Evolutionary conservation across 2,888 invertebrate species (phyloP), one percentile per base, ranked within the genome.

Genomic region (Ypsolopha scabrella): DNA sequence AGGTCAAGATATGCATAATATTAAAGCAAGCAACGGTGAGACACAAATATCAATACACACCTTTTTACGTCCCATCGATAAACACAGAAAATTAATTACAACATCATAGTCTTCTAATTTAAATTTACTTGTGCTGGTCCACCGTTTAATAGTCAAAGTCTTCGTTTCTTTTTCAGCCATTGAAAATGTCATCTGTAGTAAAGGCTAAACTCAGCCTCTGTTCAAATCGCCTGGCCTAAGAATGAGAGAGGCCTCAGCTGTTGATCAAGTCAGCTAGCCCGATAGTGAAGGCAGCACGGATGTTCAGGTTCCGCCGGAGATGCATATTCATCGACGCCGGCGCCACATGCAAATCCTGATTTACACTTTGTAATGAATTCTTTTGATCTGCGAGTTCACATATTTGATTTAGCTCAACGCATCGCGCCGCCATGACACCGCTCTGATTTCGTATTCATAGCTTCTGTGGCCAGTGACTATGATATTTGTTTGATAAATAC

Each of bases 351-450:
- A 86, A 86, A 86, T 85, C 72, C 70, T 75, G 82, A 85, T 86
- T 85, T 85, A 85, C 85, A 86, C 83, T 82, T 76, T 82, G 83
- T 86, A 86, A 86, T 86, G 83, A 83, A 86, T 86, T 86, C 86
- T 86, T 86, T 86, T 86, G 86, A 86, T 86, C 85, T 86, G 82
- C 75, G 79, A 74, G 83, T 83, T 80, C 85, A 79, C 75, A 83
- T 85, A 85, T 86, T 85, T 85, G 86, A 85, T 85, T 86, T 85
- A 80, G 77, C 80, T 83, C 79, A 79, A 80, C 82, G 74, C 24
- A 80, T 75, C 80, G 14, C 48, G 76, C 68, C 67, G 72, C 67
- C 77, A 77, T 78, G 78, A 80, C 77, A 71, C 43, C 49, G 41
- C 69, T 71, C 70, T 74, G 60, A 80, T 82, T 83, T 76, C 67